Conservation (phyloP, 1,140 invertebrate species). For the Littorina saxatilis region DNA sequence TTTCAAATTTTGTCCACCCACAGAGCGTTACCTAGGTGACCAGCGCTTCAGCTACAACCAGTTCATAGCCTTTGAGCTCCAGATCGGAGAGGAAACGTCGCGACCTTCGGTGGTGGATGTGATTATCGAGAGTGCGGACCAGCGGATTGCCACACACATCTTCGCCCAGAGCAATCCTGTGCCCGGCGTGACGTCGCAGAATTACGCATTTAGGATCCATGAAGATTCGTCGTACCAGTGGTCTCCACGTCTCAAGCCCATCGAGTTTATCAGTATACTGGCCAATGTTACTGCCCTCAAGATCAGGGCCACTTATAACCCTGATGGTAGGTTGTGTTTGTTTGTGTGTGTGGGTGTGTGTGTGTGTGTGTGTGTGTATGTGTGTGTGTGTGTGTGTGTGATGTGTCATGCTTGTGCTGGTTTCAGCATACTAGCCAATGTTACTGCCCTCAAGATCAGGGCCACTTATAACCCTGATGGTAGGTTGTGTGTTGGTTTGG, state of each 20-base stretch:
- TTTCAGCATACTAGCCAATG: slow-evolving; percentile 90
- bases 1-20: too few relatives aligned
- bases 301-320: slow-evolving; percentile 93
- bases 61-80: slow-evolving; percentile 91
- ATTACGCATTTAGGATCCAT: slow-evolving; percentile 82
- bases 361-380: neutral
- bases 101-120: slow-evolving; percentile 87
- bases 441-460: slow-evolving; percentile 95
- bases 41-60: slow-evolving; percentile 97
- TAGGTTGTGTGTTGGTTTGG: slow-evolving; percentile 56
- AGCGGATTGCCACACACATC: slow-evolving; percentile 89
- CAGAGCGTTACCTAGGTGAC: slow-evolving; percentile 92
- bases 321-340: slow-evolving; percentile 81
- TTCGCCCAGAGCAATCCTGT: slow-evolving; percentile 92
- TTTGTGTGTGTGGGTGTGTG: too few relatives aligned
- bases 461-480: slow-evolving; percentile 90
- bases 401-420: neutral
- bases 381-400: neutral
- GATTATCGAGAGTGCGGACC: slow-evolving; percentile 87
- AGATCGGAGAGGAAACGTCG: slow-evolving; percentile 84
- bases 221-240: slow-evolving; percentile 94
- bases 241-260: slow-evolving; percentile 89
- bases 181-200: slow-evolving; percentile 82
- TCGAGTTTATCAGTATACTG: slow-evolving; percentile 93
- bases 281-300: slow-evolving; percentile 95